These are phyloP conservation scores for Muricea muricata DNA, from an alignment of 92 coral and sea anemone species.

Conservation along the genomic window DNA sequence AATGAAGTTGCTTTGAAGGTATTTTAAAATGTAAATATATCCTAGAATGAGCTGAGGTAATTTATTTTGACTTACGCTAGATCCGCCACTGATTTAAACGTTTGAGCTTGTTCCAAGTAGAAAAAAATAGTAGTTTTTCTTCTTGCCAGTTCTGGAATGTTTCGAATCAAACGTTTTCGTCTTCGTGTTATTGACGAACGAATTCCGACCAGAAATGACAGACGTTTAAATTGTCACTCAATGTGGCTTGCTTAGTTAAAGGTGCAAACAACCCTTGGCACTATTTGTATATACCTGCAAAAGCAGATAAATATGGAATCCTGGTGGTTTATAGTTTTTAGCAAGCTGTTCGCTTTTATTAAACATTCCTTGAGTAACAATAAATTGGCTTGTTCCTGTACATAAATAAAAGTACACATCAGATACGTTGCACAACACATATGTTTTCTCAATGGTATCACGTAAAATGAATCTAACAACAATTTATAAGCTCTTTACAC, in stretches of 20 bases:
- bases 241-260: too few species aligned
- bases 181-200: slow-evolving; percentile 1
- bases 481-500: too few species aligned
- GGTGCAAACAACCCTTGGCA: too few species aligned
- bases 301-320: not conserved
- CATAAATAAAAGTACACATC: not conserved
- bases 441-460: too few species aligned
- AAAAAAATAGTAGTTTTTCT: not conserved
- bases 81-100: too few species aligned
- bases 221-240: not conserved
- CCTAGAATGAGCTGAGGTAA: too few species aligned
- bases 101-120: not conserved
- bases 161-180: not conserved
- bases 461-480: too few species aligned
- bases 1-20: too few species aligned
- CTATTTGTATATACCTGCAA: not conserved
- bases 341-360: slow-evolving; percentile 84
- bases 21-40: too few species aligned
- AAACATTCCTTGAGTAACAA: slow-evolving; percentile 86
- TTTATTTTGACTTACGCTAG: too few species aligned
- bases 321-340: too few species aligned
- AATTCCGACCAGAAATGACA: slow-evolving; percentile 76
- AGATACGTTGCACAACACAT: not conserved
- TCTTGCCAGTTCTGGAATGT: not conserved
- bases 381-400: slow-evolving; percentile 85